Evolutionary conservation across 2,888 invertebrate genomes (phyloP).

Genomic region (Pyralis farinalis): DNA sequence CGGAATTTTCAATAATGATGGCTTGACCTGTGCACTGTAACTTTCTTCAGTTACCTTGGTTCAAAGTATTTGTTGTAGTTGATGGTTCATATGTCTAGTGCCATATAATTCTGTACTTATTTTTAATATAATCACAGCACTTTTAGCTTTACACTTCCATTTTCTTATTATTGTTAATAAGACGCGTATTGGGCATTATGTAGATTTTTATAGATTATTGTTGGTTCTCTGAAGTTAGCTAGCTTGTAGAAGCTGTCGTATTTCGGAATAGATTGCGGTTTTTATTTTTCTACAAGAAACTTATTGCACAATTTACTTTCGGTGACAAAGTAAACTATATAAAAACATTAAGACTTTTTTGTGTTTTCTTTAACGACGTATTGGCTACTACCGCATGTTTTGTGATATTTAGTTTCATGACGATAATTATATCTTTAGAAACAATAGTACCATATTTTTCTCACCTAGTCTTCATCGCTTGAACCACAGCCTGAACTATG

Average conservation of each 20-base stretch:
- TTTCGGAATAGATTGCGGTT: not conserved
- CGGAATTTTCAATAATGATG: no score
- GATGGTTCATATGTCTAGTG: slow-evolving; percentile 48
- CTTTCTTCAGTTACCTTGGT: slow-evolving; percentile 31
- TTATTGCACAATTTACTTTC: no score
- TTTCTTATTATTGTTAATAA: slow-evolving; percentile 14
- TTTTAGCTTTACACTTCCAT: slow-evolving; percentile 29
- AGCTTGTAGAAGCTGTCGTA: not conserved
- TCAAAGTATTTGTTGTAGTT: slow-evolving; percentile 32
- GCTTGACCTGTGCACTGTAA: not conserved
- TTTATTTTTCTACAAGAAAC: not conserved
- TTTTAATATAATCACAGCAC: slow-evolving; percentile 22
- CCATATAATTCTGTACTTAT: slow-evolving; percentile 59
- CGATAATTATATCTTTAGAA: no score
- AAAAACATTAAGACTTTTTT: no score
- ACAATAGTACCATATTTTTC: no score
- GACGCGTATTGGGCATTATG: slow-evolving; percentile 8
- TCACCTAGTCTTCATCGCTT: not conserved
- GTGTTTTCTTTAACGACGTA: no score
- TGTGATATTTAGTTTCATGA: no score
- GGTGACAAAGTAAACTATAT: no score
- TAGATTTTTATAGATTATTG: not conserved
- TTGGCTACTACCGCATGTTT: no score
- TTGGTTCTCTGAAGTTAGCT: not conserved
- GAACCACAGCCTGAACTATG: not conserved